Evolutionary conservation across 2,113 vertebrate genomes (phyloP), one percentile per base, ranked within the genome.

Genomic region (Nanorana parkeri): DNA sequence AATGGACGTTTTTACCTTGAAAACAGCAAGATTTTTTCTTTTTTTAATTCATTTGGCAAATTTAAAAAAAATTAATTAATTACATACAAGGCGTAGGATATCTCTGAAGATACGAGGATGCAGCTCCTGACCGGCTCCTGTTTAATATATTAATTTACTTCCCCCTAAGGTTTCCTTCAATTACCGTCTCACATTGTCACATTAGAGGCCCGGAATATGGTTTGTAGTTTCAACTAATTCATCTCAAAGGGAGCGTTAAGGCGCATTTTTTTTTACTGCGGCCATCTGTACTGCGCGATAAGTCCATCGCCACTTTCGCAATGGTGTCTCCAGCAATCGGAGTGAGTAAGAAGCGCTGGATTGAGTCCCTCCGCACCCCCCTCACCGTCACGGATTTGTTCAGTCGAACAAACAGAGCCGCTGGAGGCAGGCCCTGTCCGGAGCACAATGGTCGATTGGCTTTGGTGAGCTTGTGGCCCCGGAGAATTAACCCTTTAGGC

Each of bases 381-480:
- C 5, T 7, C 2, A 4, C 32, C 0, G 85, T 80, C 54, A 2
- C 19, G 78, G 84, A 87, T 89, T 90, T 84, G 52, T 87, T 90
- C 86, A 80, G 72, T 54, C 80, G 86, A 90, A 89, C 55, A 87
- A 91, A 91, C 81, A 69, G 8, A 28, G 47, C 29, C 61, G 41
- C 52, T 84, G 72, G 60, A 77, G 80, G 84, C 85, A 89, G 83
- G 88, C 84, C 65, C 76, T 86, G 63, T 89, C 84, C 81, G 74
- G 68, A 77, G 26, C 7, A 76, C 36, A 78, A 71, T 60, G 80
- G 6, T n/a, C 28, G 28, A 63, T 63, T 67, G 52, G 68, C 16
- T 55, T 60, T 26, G 17, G 41, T 21, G 60, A 63, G 5, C n/a
- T 60, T 17, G 2, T 15, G 26, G 80, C 17, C 80, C 24, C 23